phyloP scores from a whole-genome alignment of 2,888 invertebrate species.

The Charanyca ferruginea region DNA sequence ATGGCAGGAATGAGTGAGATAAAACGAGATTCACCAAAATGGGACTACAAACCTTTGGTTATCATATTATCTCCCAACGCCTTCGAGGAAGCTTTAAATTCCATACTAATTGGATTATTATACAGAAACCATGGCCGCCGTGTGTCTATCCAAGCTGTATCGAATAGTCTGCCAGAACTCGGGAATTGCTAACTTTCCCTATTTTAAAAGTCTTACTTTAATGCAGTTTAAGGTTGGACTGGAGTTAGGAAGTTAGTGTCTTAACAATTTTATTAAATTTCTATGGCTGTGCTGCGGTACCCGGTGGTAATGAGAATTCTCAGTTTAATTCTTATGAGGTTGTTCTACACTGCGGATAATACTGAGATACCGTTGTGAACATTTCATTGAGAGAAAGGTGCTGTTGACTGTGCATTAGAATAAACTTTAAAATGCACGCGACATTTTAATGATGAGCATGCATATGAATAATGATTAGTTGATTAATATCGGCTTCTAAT shows the following conservation, averaged over 20 bases:
- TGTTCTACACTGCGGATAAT: conserved; percentile 40
- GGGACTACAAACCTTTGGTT: conserved; percentile 61
- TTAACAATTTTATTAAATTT: conserved; percentile 70
- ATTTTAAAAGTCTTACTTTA: conserved; percentile 71
- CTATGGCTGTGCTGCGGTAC: conserved; percentile 61
- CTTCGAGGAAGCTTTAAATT: conserved; percentile 76
- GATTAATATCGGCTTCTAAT: conserved; percentile 35
- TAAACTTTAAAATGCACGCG: conserved; percentile 21
- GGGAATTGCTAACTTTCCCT: conserved; percentile 70
- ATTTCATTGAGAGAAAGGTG: conserved; percentile 14
- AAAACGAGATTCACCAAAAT: conserved; percentile 49
- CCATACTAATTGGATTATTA: conserved; percentile 82
- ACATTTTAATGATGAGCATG: conserved; percentile 14
- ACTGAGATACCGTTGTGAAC: conserved; percentile 25
- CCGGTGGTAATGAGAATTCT: conserved; percentile 52
- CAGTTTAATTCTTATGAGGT: conserved; percentile 57
- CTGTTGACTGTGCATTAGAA: conserved; percentile 12
- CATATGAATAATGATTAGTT: conserved; percentile 44
- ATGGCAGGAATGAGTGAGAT: conserved; percentile 19
- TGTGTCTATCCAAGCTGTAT: conserved; percentile 67
- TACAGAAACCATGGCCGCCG: conserved; percentile 69
- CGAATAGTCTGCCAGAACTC: conserved; percentile 58
- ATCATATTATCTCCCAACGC: conserved; percentile 70
- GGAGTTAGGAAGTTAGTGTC: conserved; percentile 71
- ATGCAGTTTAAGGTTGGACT: conserved; percentile 73